Conservation (phyloP, 2,888 invertebrate species). For the Drosophila fungiperda region DNA sequence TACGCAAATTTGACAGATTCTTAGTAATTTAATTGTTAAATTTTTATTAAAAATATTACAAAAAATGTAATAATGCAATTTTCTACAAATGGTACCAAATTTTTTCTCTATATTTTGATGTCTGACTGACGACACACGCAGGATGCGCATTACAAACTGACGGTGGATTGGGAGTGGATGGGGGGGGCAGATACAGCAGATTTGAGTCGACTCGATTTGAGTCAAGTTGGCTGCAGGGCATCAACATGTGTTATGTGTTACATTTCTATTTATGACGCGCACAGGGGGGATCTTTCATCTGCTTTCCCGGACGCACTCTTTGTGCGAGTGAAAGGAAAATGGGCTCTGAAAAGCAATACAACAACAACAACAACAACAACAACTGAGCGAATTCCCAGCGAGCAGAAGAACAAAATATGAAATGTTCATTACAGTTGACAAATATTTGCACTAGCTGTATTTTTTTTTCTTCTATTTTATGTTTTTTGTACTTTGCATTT, state of each 20-base stretch:
- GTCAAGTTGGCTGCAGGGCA: constrained; percentile 63
- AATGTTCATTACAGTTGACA: constrained; percentile 81
- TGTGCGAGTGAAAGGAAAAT: constrained; percentile 72
- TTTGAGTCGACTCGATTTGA: constrained; percentile 25
- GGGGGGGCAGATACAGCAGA: background rate
- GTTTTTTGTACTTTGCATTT: constrained; percentile 57
- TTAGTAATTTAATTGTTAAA: background rate
- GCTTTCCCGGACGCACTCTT: constrained; percentile 48
- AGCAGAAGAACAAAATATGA: constrained; percentile 68
- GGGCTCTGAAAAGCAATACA: constrained; percentile 69
- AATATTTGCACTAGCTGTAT: constrained; percentile 72
- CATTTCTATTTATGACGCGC: constrained; percentile 72
- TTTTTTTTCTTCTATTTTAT: constrained; percentile 35
- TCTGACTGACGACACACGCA: constrained; percentile 49
- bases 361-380: constrained; percentile 17
- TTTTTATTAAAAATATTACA: too few species aligned
- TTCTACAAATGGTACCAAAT: background rate
- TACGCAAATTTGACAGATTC: background rate
- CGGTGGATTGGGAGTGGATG: background rate
- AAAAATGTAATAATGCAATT: too few species aligned
- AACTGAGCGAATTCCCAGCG: constrained; percentile 21
- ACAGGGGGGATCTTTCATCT: constrained; percentile 28
- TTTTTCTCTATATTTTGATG: constrained; percentile 7
- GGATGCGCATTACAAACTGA: constrained; percentile 18
- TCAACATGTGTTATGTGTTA: constrained; percentile 75